Evolutionary conservation across 2,888 invertebrate species (phyloP).

Genomic region (Drosophila emarginata): DNA sequence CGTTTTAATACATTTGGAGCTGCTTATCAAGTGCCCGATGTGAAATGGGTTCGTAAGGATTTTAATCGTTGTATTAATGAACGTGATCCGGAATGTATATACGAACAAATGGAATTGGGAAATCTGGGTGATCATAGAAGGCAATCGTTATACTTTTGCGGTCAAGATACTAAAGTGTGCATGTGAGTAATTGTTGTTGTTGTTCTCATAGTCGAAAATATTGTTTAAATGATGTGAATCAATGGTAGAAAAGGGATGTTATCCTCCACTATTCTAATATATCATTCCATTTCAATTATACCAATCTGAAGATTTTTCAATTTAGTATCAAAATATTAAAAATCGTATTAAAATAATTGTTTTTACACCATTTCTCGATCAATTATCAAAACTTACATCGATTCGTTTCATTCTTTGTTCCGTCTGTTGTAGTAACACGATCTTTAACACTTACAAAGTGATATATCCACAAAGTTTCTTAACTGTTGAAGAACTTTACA

Average conservation of each 20-base stretch:
- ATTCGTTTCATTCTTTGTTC: neutral
- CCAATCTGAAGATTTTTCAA: neutral
- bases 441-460: neutral
- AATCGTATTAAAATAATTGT: too few relatives aligned
- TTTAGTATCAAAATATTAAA: too few relatives aligned
- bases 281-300: too few relatives aligned
- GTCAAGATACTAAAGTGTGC: slow-evolving; percentile 86
- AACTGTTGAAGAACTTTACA: too few relatives aligned
- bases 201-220: too few relatives aligned
- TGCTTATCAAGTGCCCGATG: slow-evolving; percentile 79
- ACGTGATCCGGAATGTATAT: slow-evolving; percentile 91
- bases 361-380: too few relatives aligned
- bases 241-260: too few relatives aligned
- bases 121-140: slow-evolving; percentile 93
- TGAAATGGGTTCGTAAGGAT: slow-evolving; percentile 91
- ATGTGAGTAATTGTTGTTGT: slow-evolving; percentile 87
- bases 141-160: slow-evolving; percentile 93
- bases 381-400: too few relatives aligned
- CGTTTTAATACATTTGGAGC: slow-evolving; percentile 80
- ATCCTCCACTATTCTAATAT: too few relatives aligned
- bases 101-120: slow-evolving; percentile 87
- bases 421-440: neutral
- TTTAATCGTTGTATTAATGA: slow-evolving; percentile 92
- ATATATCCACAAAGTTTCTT: neutral
- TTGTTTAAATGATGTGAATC: too few relatives aligned